Evolutionary conservation across 35 echinoderm and acorn worm species (phyloP).

Genomic region (Chiridota heheva): DNA sequence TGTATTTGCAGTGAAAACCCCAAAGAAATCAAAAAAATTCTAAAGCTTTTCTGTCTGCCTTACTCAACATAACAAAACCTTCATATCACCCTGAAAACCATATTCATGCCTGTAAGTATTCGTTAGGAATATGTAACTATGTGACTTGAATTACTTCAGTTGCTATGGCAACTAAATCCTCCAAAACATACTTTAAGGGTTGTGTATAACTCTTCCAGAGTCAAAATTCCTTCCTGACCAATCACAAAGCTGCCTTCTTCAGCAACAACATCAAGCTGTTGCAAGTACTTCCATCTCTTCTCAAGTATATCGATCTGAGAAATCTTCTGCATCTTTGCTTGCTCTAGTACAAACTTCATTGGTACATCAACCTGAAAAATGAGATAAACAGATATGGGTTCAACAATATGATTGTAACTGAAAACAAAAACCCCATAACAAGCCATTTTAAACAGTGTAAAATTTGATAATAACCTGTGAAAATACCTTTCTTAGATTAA

Average conservation of each 20-base stretch:
- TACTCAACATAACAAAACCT: too few species aligned
- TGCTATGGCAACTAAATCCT: too few species aligned
- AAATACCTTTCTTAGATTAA: background rate
- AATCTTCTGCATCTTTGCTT: background rate
- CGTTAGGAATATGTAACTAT: too few species aligned
- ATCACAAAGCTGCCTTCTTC: slow-evolving; percentile 68
- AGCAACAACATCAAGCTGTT: slow-evolving; percentile 33
- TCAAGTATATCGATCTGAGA: slow-evolving; percentile 10
- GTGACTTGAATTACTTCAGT: too few species aligned
- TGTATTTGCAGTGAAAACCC: too few species aligned
- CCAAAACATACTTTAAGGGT: slow-evolving; percentile 51
- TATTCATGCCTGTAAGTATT: too few species aligned
- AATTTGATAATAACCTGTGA: background rate
- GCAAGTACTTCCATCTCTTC: slow-evolving; percentile 55
- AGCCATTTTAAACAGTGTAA: background rate
- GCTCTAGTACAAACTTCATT: slow-evolving; percentile 27
- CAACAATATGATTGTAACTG: background rate
- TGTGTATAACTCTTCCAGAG: slow-evolving; percentile 59
- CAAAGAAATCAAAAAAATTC: too few species aligned
- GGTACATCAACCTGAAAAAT: slow-evolving; percentile 84
- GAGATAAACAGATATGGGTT: background rate
- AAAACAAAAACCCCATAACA: background rate
- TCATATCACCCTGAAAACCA: too few species aligned
- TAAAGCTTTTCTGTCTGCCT: too few species aligned
- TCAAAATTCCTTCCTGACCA: slow-evolving; percentile 61